Evolutionary conservation across 2,113 vertebrate species (phyloP).

Genomic region (Spermophilus dauricus): DNA sequence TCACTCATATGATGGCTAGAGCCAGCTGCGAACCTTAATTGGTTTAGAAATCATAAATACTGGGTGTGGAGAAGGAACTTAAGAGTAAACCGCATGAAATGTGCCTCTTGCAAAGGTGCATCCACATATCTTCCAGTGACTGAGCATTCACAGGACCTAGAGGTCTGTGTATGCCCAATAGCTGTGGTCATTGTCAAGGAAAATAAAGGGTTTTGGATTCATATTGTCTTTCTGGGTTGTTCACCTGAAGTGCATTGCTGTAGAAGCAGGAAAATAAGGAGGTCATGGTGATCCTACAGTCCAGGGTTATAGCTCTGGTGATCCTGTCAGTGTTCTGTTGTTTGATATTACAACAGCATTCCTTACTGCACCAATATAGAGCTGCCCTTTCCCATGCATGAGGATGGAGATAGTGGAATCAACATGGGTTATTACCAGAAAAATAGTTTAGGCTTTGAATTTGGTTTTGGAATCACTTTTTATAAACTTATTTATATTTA

Average conservation of each 20-base stretch:
- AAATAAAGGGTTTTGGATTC: neutral
- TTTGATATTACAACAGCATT: neutral
- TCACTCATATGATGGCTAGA: neutral
- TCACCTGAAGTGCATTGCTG: neutral
- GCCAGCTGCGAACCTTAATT: neutral
- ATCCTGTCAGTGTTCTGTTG: neutral
- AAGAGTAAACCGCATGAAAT: neutral
- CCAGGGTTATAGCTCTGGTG: neutral
- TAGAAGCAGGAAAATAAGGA: neutral
- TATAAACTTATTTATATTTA: neutral
- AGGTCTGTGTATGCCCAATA: neutral
- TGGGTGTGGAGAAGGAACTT: neutral
- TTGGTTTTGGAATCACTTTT: conserved; percentile 18
- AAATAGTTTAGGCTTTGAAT: neutral
- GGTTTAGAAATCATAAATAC: neutral
- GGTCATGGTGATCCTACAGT: neutral
- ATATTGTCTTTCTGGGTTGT: neutral
- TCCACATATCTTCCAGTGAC: neutral
- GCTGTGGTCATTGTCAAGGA: neutral
- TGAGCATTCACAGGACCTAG: neutral
- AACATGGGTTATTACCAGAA: neutral
- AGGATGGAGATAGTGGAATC: neutral
- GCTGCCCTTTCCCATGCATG: neutral
- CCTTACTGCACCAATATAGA: neutral
- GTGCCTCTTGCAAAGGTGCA: neutral